Base-by-base conservation (phyloP, 2,797 vertebrate species). In the Oceanodroma leucorhoa region DNA sequence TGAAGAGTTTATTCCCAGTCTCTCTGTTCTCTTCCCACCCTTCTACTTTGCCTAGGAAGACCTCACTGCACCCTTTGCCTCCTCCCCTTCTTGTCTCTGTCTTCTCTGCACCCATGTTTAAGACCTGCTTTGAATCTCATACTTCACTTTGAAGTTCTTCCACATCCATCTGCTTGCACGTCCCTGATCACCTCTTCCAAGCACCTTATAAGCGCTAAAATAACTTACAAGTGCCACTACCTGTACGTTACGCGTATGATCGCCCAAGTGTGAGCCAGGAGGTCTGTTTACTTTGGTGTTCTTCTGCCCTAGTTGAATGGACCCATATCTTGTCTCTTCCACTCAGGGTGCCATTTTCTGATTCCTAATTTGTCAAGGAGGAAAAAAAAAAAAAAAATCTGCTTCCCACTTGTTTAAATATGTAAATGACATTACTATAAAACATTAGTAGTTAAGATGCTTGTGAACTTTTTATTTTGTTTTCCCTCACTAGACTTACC, bases 181-280 rank as follows among this genome's bases (percentile, higher is more conserved):
- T 70, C 34, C 10, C 32, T 45, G 26, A 18, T 34, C n/a, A 11
- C 22, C 32, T 71, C 69, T 75, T 78, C 55, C 12, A 36, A 26
- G 50, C 19, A 54, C 27, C 12, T 61, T 26, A 7, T 2, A 34
- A 65, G 27, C 57, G 27, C 45, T 58, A 24, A 70, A 66, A 5
- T 5, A 34, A 69, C 32, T 27, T 48, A 0, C 6, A 54, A 61
- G 45, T 67, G 50, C n/a, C 5, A 1, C 30, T 51, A 7, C 12
- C 24, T 36, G 29, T 29, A 10, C 11, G 2, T 29, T 7, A 38
- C 14, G 9, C 0, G 0, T 40, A 16, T 2, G 23, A 61, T 10
- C 22, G 23, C 41, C n/a, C 46, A 46, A 2, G 15, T 6, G n/a
- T 40, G 29, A 80, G 21, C 32, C 32, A 24, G 45, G 38, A 51